Evolutionary conservation across 2,797 vertebrate species (phyloP).

Genomic region (Cheirogaleus major): DNA sequence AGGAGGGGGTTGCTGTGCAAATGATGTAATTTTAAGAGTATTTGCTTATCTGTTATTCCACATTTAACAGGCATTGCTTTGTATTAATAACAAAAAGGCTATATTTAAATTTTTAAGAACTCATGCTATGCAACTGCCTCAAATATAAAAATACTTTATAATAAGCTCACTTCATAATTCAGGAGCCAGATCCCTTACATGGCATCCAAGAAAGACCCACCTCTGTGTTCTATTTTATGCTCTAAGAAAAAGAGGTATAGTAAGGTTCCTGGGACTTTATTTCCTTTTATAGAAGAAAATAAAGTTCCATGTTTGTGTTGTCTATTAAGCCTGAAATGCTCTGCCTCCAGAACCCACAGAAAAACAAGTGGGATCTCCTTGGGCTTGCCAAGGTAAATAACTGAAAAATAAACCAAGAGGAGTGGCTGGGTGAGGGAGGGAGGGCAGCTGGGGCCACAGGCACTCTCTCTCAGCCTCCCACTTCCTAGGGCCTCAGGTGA

Average conservation of each 20-base stretch:
- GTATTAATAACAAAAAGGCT: neutral
- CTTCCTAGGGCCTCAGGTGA: neutral
- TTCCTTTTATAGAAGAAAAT: constrained; percentile 21
- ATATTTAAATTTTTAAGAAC: constrained; percentile 54
- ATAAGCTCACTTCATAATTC: neutral
- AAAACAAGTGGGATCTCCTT: neutral
- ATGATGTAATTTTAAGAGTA: constrained; percentile 10
- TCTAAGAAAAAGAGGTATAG: neutral
- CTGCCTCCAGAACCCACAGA: constrained; percentile 14
- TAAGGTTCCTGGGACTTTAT: neutral
- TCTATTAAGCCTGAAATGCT: neutral
- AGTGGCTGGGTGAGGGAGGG: neutral
- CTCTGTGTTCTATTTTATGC: neutral
- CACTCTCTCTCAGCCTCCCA: neutral
- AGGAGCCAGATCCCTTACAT: neutral
- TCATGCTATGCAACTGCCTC: neutral
- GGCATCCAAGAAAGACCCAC: neutral
- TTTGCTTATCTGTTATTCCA: constrained; percentile 28
- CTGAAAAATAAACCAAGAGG: neutral
- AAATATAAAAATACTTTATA: constrained; percentile 3
- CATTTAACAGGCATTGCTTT: neutral
- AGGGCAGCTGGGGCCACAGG: neutral
- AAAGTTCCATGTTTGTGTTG: neutral
- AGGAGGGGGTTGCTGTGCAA: neutral
- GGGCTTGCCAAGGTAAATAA: constrained; percentile 29